phyloP scores from a whole-genome alignment of 2,888 invertebrate species.

The Hypena proboscidalis region DNA sequence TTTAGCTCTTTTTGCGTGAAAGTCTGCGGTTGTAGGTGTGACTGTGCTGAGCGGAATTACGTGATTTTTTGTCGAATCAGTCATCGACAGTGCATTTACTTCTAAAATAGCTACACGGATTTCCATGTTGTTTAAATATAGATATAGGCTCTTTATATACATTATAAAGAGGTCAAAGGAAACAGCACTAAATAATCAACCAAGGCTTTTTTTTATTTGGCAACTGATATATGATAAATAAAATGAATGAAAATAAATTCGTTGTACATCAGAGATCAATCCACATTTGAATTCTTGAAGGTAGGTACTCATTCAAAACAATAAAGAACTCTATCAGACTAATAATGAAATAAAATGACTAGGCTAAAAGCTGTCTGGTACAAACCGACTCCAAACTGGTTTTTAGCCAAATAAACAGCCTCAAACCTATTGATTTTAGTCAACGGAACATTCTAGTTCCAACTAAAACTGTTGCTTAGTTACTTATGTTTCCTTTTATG shows the following conservation, averaged over 20 bases:
- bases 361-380: conserved; percentile 5
- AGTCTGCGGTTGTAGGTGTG: background rate
- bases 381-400: conserved; percentile 18
- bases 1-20: conserved; percentile 11
- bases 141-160: background rate
- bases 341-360: background rate
- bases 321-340: no score
- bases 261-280: no score
- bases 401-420: conserved; percentile 14
- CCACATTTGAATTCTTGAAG: no score
- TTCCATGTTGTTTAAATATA: conserved; percentile 2
- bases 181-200: no score
- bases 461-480: background rate
- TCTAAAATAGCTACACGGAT: conserved; percentile 2
- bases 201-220: no score
- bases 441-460: conserved; percentile 8
- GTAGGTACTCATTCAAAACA: no score
- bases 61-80: conserved; percentile 16
- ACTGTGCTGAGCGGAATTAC: conserved; percentile 3
- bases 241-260: no score
- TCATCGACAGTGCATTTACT: conserved; percentile 12
- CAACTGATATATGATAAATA: no score
- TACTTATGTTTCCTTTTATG: background rate
- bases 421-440: conserved; percentile 15
- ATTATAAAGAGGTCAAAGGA: background rate